phyloP scores from a whole-genome alignment of 2,113 vertebrate genomes.

The Geothlypis trichas region DNA sequence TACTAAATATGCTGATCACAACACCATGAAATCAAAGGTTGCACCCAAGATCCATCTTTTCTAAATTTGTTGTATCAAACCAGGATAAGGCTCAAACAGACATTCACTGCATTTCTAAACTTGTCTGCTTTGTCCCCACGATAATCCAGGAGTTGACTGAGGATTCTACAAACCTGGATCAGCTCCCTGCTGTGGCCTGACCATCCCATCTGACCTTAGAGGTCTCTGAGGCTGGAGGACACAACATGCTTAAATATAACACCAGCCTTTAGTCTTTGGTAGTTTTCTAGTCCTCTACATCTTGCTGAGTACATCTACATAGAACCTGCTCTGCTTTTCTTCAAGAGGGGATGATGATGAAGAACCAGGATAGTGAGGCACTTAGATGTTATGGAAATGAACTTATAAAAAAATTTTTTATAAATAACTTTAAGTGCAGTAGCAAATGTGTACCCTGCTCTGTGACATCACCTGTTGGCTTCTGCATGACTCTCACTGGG shows the following conservation, averaged over 20 bases:
- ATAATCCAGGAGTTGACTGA: not conserved
- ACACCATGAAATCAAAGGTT: not conserved
- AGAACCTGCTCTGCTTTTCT: not conserved
- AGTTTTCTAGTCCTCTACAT: not conserved
- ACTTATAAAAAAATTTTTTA: not conserved
- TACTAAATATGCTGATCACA: slow-evolving; percentile 2
- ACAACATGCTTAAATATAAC: not conserved
- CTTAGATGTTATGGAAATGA: not conserved
- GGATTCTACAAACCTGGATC: not conserved
- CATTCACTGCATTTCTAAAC: not conserved
- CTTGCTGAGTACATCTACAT: not conserved
- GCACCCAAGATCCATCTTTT: not conserved
- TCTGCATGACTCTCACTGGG: not conserved
- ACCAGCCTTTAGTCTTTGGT: not conserved
- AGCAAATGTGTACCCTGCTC: not conserved
- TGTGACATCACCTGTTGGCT: not conserved
- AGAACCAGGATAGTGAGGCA: not conserved
- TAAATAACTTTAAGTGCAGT: not conserved
- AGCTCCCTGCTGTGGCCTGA: not conserved
- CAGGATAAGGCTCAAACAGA: not conserved
- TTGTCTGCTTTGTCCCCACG: not conserved
- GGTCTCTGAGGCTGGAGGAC: not conserved
- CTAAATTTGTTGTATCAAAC: not conserved
- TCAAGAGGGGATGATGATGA: not conserved
- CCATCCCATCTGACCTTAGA: not conserved